phyloP scores from a whole-genome alignment of 2,113 vertebrate species.

The Brevimyrus niger region DNA sequence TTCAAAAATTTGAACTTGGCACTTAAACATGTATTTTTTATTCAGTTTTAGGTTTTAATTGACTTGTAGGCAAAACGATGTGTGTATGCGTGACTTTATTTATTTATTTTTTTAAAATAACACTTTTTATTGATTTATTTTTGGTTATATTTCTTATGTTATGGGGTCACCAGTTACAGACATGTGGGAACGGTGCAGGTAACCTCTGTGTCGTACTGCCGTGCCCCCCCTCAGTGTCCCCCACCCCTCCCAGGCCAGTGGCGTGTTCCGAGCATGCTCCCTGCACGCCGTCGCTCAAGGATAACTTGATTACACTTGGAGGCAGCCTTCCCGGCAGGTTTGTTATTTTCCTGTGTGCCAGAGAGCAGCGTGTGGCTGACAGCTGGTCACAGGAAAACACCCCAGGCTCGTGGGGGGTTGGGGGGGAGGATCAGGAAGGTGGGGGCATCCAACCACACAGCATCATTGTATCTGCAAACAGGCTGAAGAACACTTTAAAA shows the following conservation, averaged over 20 bases:
- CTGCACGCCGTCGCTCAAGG: neutral
- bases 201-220: neutral
- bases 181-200: neutral
- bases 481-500: neutral
- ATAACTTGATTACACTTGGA: constrained; percentile 21
- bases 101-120: neutral
- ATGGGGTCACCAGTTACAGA: too few species aligned
- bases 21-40: neutral
- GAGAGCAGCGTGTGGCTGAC: constrained; percentile 9
- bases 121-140: neutral
- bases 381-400: constrained; percentile 14
- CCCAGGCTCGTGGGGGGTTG: neutral
- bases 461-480: neutral
- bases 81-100: neutral
- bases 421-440: neutral
- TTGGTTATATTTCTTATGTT: too few species aligned
- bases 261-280: constrained; percentile 11
- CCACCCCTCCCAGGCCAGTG: neutral
- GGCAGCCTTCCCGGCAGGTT: constrained; percentile 9
- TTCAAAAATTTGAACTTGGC: neutral
- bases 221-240: neutral
- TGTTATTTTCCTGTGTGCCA: constrained; percentile 14
- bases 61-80: neutral
- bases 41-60: neutral
- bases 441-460: neutral